These are phyloP conservation scores for Pseudoips prasinana DNA, from an alignment of 2,888 invertebrate genomes.

Conservation along the genomic window DNA sequence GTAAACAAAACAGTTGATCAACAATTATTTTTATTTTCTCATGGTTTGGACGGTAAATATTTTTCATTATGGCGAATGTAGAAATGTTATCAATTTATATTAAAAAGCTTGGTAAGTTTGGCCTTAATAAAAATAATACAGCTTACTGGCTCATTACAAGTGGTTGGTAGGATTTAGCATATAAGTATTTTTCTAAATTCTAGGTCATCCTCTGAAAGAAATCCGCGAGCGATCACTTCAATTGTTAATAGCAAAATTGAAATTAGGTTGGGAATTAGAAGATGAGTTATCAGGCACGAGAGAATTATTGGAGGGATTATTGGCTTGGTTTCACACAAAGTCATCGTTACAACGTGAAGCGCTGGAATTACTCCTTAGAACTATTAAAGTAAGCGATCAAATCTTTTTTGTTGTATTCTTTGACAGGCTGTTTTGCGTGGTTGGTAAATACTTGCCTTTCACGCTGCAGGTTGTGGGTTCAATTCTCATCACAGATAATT, in stretches of 20 bases:
- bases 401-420: no score
- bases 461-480: no score
- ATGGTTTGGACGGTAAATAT: constrained; percentile 3
- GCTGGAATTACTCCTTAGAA: constrained; percentile 77
- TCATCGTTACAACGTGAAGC: constrained; percentile 80
- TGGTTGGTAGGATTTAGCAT: no score
- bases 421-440: no score
- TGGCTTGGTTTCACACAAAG: constrained; percentile 84
- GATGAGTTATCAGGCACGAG: constrained; percentile 82
- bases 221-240: constrained; percentile 81
- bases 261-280: constrained; percentile 82
- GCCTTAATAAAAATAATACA: constrained; percentile 3
- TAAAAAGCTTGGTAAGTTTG: constrained; percentile 56
- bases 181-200: constrained; percentile 15
- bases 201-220: constrained; percentile 81
- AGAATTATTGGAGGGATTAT: constrained; percentile 80
- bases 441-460: no score
- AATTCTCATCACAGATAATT: no score
- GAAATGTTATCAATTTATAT: constrained; percentile 46
- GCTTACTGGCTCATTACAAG: not conserved
- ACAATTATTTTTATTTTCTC: not conserved
- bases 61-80: constrained; percentile 28
- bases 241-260: constrained; percentile 82
- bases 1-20: constrained; percentile 11
- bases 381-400: constrained; percentile 82